These are phyloP conservation scores for Mugil cephalus DNA, from an alignment of 2,113 vertebrate species.

Conservation along the genomic window DNA sequence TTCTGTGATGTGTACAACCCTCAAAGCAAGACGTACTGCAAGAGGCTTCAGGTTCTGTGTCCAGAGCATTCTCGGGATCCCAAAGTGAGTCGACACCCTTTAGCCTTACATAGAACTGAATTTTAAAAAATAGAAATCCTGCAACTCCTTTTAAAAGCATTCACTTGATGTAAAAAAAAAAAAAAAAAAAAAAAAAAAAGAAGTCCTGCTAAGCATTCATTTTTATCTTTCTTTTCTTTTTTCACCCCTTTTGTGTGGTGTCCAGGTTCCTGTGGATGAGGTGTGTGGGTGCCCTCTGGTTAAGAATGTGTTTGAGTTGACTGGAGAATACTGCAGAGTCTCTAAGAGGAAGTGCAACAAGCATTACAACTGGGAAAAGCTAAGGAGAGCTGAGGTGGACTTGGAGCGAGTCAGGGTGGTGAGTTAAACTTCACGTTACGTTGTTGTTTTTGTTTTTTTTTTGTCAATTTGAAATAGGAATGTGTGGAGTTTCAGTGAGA, in stretches of 20 bases:
- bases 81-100: constrained; percentile 83
- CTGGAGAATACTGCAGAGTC: constrained; percentile 91
- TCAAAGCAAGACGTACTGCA: constrained; percentile 96
- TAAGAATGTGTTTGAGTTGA: constrained; percentile 92
- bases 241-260: background rate
- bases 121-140: background rate
- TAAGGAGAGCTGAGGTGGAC: constrained; percentile 93
- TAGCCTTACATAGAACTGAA: too few species aligned
- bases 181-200: too few species aligned
- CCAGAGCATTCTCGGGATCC: constrained; percentile 95
- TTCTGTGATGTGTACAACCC: constrained; percentile 96
- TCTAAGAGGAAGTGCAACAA: constrained; percentile 93
- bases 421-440: background rate
- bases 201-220: too few species aligned
- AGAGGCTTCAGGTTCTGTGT: constrained; percentile 93
- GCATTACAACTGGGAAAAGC: constrained; percentile 96
- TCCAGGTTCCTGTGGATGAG: constrained; percentile 89
- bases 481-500: background rate
- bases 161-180: too few species aligned
- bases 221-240: background rate
- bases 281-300: constrained; percentile 94
- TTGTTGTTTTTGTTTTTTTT: background rate
- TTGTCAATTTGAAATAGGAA: too few species aligned
- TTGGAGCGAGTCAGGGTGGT: constrained; percentile 94
- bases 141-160: too few species aligned